Conservation (phyloP, 2,113 vertebrate genomes). For the Grantiella picta region DNA sequence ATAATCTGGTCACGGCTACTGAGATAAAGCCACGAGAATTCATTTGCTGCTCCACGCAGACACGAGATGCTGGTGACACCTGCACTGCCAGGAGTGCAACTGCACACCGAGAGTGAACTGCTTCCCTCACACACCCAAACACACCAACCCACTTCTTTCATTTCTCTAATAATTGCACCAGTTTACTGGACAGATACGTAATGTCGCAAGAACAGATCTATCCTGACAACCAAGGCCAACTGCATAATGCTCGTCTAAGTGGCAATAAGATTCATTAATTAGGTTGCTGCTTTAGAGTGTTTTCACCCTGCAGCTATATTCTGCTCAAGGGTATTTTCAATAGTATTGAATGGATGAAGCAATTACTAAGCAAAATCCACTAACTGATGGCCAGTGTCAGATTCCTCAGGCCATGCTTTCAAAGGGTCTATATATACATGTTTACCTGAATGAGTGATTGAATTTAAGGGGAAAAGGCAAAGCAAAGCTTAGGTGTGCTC, state of each 20-base stretch:
- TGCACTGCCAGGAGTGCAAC: background rate
- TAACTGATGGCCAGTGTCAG: conserved; percentile 35
- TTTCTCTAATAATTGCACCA: background rate
- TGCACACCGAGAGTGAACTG: background rate
- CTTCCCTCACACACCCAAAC: background rate
- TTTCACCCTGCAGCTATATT: conserved; percentile 57
- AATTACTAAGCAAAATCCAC: conserved; percentile 60
- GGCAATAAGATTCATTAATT: conserved; percentile 56
- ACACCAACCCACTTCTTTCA: background rate
- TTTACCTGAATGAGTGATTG: background rate
- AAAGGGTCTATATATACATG: background rate
- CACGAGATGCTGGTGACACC: background rate
- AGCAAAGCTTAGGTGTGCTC: background rate
- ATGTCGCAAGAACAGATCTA: background rate
- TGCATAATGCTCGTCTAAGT: conserved; percentile 33
- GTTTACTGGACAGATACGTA: background rate
- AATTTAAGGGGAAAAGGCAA: background rate
- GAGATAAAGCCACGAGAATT: background rate
- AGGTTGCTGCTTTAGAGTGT: conserved; percentile 25
- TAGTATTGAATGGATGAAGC: conserved; percentile 49
- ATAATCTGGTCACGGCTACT: background rate
- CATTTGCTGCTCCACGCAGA: rapidly evolving
- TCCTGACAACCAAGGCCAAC: conserved; percentile 19
- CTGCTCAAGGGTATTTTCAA: conserved; percentile 57
- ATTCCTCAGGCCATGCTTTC: conserved; percentile 37